A percentile compares a stretch with the other conserved stretches of the same genome.
These are phyloP conservation scores for Drepana falcataria DNA, from an alignment of 2,888 invertebrate genomes.

Conservation along the genomic window DNA sequence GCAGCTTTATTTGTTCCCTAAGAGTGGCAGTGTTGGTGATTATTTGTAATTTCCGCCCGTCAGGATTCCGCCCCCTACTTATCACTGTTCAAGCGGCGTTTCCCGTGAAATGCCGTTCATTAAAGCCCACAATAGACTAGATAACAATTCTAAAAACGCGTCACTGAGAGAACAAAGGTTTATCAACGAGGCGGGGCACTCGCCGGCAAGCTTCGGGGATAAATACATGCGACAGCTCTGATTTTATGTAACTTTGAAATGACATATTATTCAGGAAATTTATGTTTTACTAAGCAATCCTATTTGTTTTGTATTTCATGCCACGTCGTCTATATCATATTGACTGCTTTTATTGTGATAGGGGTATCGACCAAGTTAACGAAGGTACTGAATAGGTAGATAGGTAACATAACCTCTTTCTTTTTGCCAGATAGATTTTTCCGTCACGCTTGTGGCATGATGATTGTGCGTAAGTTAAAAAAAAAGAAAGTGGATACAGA, in stretches of 20 bases:
- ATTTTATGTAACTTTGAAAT: background rate
- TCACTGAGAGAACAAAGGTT: constrained; percentile 42
- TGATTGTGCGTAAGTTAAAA: no score
- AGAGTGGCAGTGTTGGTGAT: constrained; percentile 7
- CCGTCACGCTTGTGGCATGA: no score
- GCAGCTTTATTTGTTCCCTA: no score
- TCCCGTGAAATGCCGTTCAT: constrained; percentile 52
- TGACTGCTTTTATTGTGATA: background rate
- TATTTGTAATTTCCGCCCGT: constrained; percentile 34
- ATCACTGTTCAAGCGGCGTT: constrained; percentile 41
- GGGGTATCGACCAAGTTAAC: no score
- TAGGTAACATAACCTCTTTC: no score
- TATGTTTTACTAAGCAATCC: background rate
- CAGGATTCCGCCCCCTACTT: constrained; percentile 30
- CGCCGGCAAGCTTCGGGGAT: constrained; percentile 10
- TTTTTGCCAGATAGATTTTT: no score
- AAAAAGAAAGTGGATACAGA: no score
- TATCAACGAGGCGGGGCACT: constrained; percentile 33
- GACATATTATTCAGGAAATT: background rate
- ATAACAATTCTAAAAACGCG: constrained; percentile 63
- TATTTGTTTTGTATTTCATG: background rate
- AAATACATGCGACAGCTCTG: background rate
- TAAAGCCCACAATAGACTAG: constrained; percentile 55
- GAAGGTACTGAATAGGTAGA: no score
- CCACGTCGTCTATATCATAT: background rate